A percentile compares a stretch with the other conserved stretches of the same genome.
Evolutionary conservation across 2,113 vertebrate species (phyloP).

Genomic region (Acrocephalus arundinaceus): DNA sequence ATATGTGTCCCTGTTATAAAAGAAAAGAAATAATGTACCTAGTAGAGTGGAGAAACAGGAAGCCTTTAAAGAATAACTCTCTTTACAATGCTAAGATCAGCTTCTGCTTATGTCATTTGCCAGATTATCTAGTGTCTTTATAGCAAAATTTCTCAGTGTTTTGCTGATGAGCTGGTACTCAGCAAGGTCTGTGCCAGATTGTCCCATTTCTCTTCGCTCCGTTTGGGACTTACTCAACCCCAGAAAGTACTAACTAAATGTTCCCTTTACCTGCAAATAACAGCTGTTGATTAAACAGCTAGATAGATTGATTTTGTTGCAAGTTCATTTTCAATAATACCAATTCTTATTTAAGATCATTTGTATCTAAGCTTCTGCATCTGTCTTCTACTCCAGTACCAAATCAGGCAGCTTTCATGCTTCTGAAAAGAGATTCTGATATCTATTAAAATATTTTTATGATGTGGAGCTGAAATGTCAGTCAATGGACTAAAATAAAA

Average conservation of each 20-base stretch:
- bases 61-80: background rate
- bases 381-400: background rate
- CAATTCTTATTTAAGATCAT: background rate
- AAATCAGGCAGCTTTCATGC: background rate
- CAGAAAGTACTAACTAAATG: background rate
- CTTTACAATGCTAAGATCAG: background rate
- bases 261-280: background rate
- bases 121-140: background rate
- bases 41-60: background rate
- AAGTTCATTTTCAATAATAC: background rate
- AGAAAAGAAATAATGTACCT: background rate
- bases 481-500: background rate
- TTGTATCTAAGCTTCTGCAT: background rate
- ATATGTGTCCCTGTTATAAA: background rate
- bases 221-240: background rate
- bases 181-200: background rate
- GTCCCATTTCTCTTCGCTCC: background rate
- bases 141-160: background rate
- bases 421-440: background rate
- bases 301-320: background rate
- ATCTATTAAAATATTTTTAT: background rate
- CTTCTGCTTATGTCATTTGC: background rate
- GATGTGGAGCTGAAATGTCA: background rate
- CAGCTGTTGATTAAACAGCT: background rate
- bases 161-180: background rate